phyloP scores from a whole-genome alignment of 2,797 vertebrate species.

The Pseudochaenichthys georgianus region DNA sequence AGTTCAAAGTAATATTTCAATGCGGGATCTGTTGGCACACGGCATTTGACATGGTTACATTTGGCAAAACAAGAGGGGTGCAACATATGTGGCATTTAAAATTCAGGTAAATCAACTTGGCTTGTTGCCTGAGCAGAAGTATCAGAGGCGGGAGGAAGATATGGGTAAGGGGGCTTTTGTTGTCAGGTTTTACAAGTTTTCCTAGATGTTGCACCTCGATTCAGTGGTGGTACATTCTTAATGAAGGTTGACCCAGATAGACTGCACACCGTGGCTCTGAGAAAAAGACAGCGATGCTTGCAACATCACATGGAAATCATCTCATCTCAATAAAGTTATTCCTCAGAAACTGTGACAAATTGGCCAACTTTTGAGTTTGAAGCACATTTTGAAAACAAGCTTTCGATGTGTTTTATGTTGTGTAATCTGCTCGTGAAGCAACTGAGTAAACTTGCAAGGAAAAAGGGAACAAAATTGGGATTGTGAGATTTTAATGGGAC shows the following conservation, averaged over 20 bases:
- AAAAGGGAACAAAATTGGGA: slow-evolving; percentile 15
- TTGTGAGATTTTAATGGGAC: slow-evolving; percentile 25
- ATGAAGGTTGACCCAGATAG: slow-evolving; percentile 68
- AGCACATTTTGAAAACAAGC: slow-evolving; percentile 28
- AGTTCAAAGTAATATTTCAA: neutral
- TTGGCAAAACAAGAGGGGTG: slow-evolving; percentile 25
- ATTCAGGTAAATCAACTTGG: slow-evolving; percentile 40
- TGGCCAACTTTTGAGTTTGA: slow-evolving; percentile 44
- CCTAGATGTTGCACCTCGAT: slow-evolving; percentile 53
- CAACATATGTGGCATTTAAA: slow-evolving; percentile 56
- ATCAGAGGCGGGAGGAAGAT: slow-evolving; percentile 5
- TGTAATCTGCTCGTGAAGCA: slow-evolving; percentile 28
- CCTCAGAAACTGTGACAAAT: slow-evolving; percentile 59
- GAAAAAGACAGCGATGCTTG: slow-evolving; percentile 24
- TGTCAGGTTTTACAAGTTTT: slow-evolving; percentile 41
- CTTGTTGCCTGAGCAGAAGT: slow-evolving; percentile 25
- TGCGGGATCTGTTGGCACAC: slow-evolving; percentile 8
- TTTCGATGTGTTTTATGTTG: slow-evolving; percentile 23
- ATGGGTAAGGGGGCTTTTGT: slow-evolving; percentile 32
- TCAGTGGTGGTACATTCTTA: slow-evolving; percentile 47
- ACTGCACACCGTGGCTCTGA: slow-evolving; percentile 24
- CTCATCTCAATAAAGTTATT: slow-evolving; percentile 13
- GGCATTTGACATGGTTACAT: slow-evolving; percentile 32
- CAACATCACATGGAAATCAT: slow-evolving; percentile 31
- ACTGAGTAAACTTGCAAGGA: slow-evolving; percentile 18